phyloP scores from a whole-genome alignment of 2,113 vertebrate species.

The Tretioscincus oriximinensis region DNA sequence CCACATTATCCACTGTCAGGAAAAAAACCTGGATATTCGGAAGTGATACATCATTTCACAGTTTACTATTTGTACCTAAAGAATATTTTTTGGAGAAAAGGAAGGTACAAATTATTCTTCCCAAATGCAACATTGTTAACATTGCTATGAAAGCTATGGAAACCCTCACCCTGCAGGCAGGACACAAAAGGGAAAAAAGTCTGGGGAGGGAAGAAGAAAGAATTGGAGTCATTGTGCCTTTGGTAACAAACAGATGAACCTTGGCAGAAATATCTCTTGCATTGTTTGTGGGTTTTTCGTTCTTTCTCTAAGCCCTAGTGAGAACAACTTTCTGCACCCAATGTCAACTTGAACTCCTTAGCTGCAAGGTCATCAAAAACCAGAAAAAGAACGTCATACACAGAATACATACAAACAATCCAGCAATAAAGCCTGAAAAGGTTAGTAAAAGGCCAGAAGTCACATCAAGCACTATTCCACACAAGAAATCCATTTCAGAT shows the following conservation, averaged over 20 bases:
- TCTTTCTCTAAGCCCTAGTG: too few relatives aligned
- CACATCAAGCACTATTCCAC: background rate
- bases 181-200: background rate
- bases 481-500: background rate
- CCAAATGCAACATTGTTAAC: background rate
- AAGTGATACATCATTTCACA: too few relatives aligned
- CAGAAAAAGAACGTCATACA: background rate
- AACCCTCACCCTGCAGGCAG: background rate
- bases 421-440: background rate
- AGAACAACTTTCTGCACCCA: too few relatives aligned
- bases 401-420: background rate
- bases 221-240: background rate
- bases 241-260: too few relatives aligned
- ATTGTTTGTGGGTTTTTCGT: too few relatives aligned
- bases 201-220: background rate
- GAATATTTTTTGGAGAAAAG: background rate
- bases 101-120: background rate
- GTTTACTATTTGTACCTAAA: too few relatives aligned
- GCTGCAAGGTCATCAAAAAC: background rate
- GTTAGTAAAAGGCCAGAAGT: background rate
- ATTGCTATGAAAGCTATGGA: too few relatives aligned
- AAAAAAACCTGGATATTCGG: too few relatives aligned
- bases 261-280: too few relatives aligned
- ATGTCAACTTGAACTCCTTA: background rate
- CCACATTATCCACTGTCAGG: too few relatives aligned